Evolutionary conservation across 2,797 vertebrate genomes (phyloP).

Genomic region (Rousettus madagascariensis): DNA sequence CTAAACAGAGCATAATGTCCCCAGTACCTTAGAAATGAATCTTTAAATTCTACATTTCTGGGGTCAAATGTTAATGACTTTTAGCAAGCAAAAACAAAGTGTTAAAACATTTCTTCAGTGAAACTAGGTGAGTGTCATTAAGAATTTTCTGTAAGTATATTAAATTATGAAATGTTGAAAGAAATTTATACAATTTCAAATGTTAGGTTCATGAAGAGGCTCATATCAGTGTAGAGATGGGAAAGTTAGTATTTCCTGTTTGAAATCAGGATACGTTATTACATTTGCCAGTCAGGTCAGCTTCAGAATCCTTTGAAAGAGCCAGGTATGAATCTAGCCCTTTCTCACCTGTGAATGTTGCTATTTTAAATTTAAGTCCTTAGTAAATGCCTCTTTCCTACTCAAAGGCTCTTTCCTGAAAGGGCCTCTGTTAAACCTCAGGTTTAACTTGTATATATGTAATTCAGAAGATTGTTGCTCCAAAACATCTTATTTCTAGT

Average conservation of each 20-base stretch:
- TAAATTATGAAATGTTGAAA: background rate
- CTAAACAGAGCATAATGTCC: background rate
- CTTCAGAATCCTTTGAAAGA: background rate
- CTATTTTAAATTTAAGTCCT: background rate
- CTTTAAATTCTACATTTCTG: constrained; percentile 30
- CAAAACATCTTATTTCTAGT: background rate
- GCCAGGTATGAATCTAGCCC: background rate
- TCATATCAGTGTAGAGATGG: background rate
- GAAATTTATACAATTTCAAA: background rate
- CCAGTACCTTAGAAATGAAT: background rate
- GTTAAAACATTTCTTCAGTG: background rate
- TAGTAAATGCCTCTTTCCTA: background rate
- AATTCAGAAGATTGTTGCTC: background rate
- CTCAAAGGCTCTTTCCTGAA: background rate
- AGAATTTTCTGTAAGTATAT: constrained; percentile 36
- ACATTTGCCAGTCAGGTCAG: constrained; percentile 5
- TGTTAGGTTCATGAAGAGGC: background rate
- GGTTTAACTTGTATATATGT: background rate
- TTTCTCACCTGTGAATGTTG: background rate
- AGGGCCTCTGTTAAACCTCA: background rate
- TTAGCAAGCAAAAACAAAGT: constrained; percentile 22
- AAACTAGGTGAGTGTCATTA: background rate
- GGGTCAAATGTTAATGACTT: background rate
- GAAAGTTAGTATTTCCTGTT: background rate
- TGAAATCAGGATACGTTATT: background rate